Percentiles rank a stretch among this genome's conserved stretches.
Evolutionary conservation across 1,140 invertebrate species (phyloP).

Genomic region (Gonioctena quinquepunctata): DNA sequence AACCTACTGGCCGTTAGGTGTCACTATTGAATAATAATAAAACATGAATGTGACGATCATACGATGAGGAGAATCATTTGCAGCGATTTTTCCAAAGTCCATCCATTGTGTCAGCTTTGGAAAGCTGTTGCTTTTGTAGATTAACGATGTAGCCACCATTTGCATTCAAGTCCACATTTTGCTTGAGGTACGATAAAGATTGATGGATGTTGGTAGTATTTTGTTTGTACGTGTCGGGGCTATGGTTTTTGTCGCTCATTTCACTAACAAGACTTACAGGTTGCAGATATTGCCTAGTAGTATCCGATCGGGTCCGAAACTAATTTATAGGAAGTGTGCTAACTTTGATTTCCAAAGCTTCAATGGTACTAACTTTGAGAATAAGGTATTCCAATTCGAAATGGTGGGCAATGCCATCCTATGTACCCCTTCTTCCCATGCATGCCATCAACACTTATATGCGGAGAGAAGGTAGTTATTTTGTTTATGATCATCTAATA

Average conservation of each 20-base stretch:
- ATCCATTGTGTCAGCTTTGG: no score
- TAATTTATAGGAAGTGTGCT: slow-evolving; percentile 9
- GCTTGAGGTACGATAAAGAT: no score
- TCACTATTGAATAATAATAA: no score
- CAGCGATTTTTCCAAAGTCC: no score
- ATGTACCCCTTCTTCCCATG: slow-evolving; percentile 32
- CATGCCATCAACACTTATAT: slow-evolving; percentile 24
- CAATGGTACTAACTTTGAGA: slow-evolving; percentile 11
- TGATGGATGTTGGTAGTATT: no score
- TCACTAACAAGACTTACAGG: slow-evolving; percentile 4
- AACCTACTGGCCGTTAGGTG: no score
- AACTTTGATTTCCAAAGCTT: slow-evolving; percentile 17
- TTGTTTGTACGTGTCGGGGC: no score
- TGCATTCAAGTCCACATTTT: no score
- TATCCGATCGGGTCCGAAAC: not conserved
- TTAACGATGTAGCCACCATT: no score
- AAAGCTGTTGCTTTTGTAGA: no score
- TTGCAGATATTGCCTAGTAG: slow-evolving; percentile 6
- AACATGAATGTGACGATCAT: no score
- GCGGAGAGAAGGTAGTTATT: slow-evolving; percentile 13
- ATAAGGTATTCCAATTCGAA: slow-evolving; percentile 12
- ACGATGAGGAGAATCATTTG: no score
- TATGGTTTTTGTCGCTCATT: not conserved
- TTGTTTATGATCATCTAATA: not conserved
- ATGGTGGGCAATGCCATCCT: slow-evolving; percentile 58